Percentiles rank a stretch among this genome's conserved stretches.
Conservation (phyloP, 2,888 invertebrate species). For the Rhorus exstirpatorius region DNA sequence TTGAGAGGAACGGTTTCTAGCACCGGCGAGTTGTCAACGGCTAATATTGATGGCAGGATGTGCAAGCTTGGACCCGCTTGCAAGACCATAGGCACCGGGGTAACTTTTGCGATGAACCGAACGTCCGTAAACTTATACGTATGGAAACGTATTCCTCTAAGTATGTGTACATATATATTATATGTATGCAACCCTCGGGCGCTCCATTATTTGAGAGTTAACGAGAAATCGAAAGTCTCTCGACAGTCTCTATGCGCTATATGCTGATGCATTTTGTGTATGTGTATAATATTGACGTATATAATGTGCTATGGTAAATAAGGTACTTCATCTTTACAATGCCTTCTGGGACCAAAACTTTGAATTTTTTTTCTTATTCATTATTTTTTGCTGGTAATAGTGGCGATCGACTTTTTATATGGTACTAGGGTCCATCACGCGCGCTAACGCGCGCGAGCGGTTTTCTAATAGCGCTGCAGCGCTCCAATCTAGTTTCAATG, state of each 20-base stretch:
- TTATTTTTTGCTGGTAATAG: no score
- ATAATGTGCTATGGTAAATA: neutral
- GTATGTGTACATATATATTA: neutral
- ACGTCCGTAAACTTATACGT: slow-evolving; percentile 28
- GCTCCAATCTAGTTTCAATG: no score
- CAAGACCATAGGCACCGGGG: slow-evolving; percentile 46
- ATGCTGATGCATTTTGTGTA: slow-evolving; percentile 37
- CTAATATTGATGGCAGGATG: slow-evolving; percentile 85
- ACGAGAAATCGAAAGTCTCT: slow-evolving; percentile 73
- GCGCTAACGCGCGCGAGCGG: no score
- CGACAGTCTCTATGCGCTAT: slow-evolving; percentile 36
- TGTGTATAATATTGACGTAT: slow-evolving; percentile 13
- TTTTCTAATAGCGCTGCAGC: no score
- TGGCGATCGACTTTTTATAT: no score
- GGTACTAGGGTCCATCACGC: no score
- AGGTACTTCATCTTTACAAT: neutral
- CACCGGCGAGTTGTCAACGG: slow-evolving; percentile 82
- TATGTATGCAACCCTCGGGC: slow-evolving; percentile 51
- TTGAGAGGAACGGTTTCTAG: slow-evolving; percentile 74
- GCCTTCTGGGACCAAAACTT: no score
- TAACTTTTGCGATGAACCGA: slow-evolving; percentile 53
- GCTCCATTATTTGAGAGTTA: slow-evolving; percentile 72
- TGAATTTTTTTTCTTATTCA: no score
- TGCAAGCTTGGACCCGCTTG: slow-evolving; percentile 72
- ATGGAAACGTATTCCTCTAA: slow-evolving; percentile 16